These are phyloP conservation scores for Drosophila yakuba DNA, from an alignment of 1,140 invertebrate genomes.

Conservation along the genomic window DNA sequence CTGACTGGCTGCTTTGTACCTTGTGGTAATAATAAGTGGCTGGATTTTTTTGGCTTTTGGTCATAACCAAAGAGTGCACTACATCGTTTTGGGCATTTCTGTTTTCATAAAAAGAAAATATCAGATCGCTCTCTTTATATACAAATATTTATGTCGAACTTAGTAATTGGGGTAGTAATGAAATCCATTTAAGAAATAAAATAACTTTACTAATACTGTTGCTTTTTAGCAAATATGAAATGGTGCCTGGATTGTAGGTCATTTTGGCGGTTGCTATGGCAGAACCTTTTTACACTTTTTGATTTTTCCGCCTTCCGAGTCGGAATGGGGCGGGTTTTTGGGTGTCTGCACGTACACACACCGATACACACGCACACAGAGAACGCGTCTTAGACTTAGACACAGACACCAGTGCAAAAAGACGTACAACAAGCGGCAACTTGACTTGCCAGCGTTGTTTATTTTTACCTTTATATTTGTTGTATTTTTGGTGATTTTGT, in stretches of 20 bases:
- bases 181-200: no score
- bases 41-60: conserved; percentile 32
- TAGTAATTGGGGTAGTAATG: no score
- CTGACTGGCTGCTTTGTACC: conserved; percentile 42
- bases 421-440: conserved; percentile 38
- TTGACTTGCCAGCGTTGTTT: conserved; percentile 43
- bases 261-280: conserved; percentile 9
- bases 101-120: not conserved
- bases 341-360: conserved; percentile 59
- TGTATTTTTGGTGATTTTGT: conserved; percentile 14
- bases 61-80: conserved; percentile 38
- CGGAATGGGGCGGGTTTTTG: conserved; percentile 58
- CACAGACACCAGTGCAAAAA: conserved; percentile 18
- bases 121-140: not conserved
- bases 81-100: conserved; percentile 14
- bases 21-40: conserved; percentile 60
- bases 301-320: conserved; percentile 49
- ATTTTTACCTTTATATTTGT: conserved; percentile 41
- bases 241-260: not conserved
- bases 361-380: conserved; percentile 9
- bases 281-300: conserved; percentile 27
- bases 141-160: not conserved
- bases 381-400: conserved; percentile 17
- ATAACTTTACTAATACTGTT: no score
- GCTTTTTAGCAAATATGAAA: no score